phyloP scores from a whole-genome alignment of 2,888 invertebrate genomes.

The Lasioglossum leucozonium region DNA sequence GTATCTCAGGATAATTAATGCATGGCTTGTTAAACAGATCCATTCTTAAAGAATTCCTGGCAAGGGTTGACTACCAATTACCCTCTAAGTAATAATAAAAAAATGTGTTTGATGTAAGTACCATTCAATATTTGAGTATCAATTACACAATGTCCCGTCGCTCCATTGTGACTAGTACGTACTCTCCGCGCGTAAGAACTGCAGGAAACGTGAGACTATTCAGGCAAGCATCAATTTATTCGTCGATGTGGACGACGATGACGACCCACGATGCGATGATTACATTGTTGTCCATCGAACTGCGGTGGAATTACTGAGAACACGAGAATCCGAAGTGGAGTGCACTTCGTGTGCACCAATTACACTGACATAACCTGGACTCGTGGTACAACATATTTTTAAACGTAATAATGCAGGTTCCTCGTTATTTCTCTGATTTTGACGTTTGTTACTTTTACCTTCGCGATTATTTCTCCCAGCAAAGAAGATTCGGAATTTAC shows the following conservation, averaged over 20 bases:
- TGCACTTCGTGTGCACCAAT: constrained; percentile 20
- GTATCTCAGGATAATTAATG: neutral
- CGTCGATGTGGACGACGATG: constrained; percentile 1
- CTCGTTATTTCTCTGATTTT: neutral
- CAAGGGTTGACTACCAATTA: neutral
- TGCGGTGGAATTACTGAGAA: constrained; percentile 15
- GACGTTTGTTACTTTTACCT: neutral
- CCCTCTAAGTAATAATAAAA: neutral
- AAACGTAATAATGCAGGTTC: neutral
- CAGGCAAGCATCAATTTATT: constrained; percentile 18
- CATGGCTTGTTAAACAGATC: neutral
- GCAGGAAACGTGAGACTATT: neutral
- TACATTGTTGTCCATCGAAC: constrained; percentile 35
- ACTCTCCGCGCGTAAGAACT: neutral
- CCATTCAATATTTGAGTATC: neutral
- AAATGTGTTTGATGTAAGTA: neutral
- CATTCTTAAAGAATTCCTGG: too few relatives aligned
- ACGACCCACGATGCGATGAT: constrained; percentile 26
- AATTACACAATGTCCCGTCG: neutral
- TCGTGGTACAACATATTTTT: neutral
- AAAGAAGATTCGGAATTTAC: neutral
- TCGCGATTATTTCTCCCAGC: neutral
- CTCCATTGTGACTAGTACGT: too few relatives aligned
- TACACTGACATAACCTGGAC: neutral
- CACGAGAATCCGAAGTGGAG: constrained; percentile 29